A percentile compares a stretch with the other conserved stretches of the same genome.
These are phyloP conservation scores for Theristicus caerulescens DNA, from an alignment of 2,113 vertebrate species.

Conservation along the genomic window DNA sequence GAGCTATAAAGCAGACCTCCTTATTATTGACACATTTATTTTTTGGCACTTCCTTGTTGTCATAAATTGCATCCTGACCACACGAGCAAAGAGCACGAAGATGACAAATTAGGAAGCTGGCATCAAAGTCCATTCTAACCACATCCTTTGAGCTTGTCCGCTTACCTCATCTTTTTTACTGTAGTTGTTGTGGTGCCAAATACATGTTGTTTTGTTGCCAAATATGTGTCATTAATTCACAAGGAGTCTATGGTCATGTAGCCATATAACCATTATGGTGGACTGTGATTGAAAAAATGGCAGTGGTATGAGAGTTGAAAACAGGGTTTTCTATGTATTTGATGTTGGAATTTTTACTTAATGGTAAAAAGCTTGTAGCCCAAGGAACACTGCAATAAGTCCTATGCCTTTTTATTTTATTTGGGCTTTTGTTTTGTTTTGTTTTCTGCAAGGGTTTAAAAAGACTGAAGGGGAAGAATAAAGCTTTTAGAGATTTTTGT, in stretches of 20 bases:
- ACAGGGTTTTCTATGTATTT: neutral
- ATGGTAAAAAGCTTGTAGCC: neutral
- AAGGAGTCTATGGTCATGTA: neutral
- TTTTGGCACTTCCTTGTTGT: constrained; percentile 28
- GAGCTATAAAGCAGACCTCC: neutral
- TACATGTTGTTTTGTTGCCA: neutral
- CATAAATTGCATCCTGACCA: constrained; percentile 33
- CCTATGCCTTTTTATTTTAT: neutral
- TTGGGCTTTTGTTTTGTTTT: neutral
- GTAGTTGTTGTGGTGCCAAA: constrained; percentile 11
- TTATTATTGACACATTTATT: constrained; percentile 45
- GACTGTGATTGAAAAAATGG: neutral
- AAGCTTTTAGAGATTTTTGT: neutral
- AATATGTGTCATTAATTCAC: neutral
- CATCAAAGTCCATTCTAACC: neutral
- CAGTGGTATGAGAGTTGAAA: neutral
- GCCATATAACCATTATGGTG: neutral
- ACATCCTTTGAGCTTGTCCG: constrained; percentile 26
- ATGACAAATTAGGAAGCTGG: constrained; percentile 43
- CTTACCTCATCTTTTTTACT: constrained; percentile 45
- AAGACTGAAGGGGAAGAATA: neutral
- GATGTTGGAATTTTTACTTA: neutral
- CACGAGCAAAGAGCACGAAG: neutral
- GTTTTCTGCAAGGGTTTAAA: neutral
- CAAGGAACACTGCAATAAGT: neutral